Conservation (phyloP, 1,140 invertebrate genomes). For the Popillia japonica region DNA sequence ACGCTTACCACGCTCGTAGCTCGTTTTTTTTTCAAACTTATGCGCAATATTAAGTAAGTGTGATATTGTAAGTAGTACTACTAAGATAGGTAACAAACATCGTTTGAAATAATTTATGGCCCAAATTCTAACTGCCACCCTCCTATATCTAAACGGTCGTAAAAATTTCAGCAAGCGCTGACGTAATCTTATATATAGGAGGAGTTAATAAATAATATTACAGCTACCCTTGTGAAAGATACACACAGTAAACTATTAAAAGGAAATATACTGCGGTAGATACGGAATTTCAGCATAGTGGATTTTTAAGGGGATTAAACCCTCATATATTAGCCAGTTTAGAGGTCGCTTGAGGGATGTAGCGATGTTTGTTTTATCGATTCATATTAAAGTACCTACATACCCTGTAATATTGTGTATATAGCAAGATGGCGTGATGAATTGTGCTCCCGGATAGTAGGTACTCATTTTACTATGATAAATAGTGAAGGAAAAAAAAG, state of each 20-base stretch:
- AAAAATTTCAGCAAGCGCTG: not conserved
- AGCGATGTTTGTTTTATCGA: not conserved
- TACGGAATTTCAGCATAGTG: not conserved
- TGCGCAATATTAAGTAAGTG: too few relatives aligned
- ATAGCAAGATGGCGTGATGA: not conserved
- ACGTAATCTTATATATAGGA: not conserved
- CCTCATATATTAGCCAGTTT: not conserved
- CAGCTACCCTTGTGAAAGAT: not conserved
- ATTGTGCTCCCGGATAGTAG: not conserved
- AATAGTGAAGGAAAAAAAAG: too few relatives aligned
- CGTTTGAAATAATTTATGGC: not conserved
- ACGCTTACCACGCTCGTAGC: too few relatives aligned
- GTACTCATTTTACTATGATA: too few relatives aligned
- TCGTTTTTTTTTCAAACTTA: too few relatives aligned
- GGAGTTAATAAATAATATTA: conserved; percentile 12
- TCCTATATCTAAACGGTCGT: not conserved
- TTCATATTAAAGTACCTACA: not conserved
- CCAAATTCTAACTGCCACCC: not conserved
- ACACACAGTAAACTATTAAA: conserved; percentile 12
- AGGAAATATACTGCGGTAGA: not conserved
- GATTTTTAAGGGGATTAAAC: not conserved
- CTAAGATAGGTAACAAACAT: not conserved
- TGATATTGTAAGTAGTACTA: too few relatives aligned
- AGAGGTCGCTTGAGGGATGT: not conserved
- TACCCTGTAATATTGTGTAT: not conserved